These are phyloP conservation scores for Pelusios castaneus DNA, from an alignment of 2,113 vertebrate genomes.

Conservation along the genomic window DNA sequence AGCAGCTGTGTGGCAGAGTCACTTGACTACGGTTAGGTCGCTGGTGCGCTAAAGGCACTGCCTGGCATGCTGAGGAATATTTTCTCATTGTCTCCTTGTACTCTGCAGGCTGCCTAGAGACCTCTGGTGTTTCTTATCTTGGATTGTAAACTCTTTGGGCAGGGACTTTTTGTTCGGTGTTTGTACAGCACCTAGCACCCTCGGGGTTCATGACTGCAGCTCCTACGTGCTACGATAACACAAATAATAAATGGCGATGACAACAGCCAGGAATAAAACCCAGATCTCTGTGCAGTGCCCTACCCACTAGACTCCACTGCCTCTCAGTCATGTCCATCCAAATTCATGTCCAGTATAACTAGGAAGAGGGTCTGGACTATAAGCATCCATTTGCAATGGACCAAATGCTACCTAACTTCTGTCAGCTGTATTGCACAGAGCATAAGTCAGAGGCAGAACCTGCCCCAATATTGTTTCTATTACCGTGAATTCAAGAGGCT, in stretches of 20 bases:
- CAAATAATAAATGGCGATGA: neutral
- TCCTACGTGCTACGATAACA: neutral
- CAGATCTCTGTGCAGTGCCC: neutral
- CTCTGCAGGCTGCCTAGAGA: neutral
- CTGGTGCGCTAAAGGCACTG: neutral
- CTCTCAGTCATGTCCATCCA: rapidly evolving
- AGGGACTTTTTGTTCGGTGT: neutral
- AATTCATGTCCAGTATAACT: neutral
- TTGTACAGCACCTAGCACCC: neutral
- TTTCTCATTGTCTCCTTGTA: neutral
- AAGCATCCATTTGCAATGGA: neutral
- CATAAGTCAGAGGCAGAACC: rapidly evolving
- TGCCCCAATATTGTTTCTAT: neutral
- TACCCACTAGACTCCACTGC: neutral
- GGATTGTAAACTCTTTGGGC: neutral
- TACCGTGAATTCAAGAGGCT: neutral
- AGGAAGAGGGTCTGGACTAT: rapidly evolving
- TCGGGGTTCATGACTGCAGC: neutral
- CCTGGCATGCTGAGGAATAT: neutral
- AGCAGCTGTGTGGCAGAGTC: neutral
- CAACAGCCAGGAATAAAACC: neutral
- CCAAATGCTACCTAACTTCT: rapidly evolving
- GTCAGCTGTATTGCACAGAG: neutral
- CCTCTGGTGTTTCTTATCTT: neutral
- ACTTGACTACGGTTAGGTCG: neutral